Base-by-base conservation (phyloP, 1,140 invertebrate species). In the Saccostrea glomerata region DNA sequence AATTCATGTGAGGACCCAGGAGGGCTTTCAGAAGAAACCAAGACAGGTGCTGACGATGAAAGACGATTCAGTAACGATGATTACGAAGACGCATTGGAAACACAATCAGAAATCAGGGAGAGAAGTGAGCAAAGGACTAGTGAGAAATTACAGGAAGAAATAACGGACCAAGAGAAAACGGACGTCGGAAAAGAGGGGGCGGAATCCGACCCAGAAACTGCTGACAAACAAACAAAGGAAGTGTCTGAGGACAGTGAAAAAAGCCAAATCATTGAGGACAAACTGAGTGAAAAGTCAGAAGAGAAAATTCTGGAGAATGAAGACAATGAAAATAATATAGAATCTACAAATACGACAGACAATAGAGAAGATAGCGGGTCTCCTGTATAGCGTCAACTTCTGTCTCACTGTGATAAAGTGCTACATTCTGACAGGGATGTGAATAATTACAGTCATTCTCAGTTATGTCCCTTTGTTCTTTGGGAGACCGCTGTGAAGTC, bases 271-370 rank as follows among this genome's bases (percentile, higher is more conserved):
- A 77, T 77, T 36, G 82, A 84, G 20, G 82, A 84, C 17, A 63
- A 85, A 63, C 55, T n/a, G 11, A 58, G 23, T 36, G 84, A 63
- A 60, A 60, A 58, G 25, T 85, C 25, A n/a, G 56, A 40, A 15
- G 84, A 63, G 47, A 36, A 58, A 85, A 85, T 56, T 30, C 13
- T 58, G 17, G 84, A 85, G 12, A 85, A 63, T 25, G 58, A 85
- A 36, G 55, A 58, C 25, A 85, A 85, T 85, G 84, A 85, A 63
- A 85, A 85, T 63, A 25, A 56, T 20, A 13, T 85, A 30, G 84
- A 85, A 60, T 85, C 84, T 85, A 85, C 84, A 85, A 85, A 63
- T 85, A 85, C 40, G n/a, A 56, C 55, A 30, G 82, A 84, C 40
- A 56, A 84, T 36, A 77, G 25, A 30, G 25, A 25, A 77, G 70